Percentiles rank a stretch among this genome's conserved stretches.
Evolutionary conservation across 2,888 invertebrate genomes (phyloP).

Genomic region (Tinea pellionella): DNA sequence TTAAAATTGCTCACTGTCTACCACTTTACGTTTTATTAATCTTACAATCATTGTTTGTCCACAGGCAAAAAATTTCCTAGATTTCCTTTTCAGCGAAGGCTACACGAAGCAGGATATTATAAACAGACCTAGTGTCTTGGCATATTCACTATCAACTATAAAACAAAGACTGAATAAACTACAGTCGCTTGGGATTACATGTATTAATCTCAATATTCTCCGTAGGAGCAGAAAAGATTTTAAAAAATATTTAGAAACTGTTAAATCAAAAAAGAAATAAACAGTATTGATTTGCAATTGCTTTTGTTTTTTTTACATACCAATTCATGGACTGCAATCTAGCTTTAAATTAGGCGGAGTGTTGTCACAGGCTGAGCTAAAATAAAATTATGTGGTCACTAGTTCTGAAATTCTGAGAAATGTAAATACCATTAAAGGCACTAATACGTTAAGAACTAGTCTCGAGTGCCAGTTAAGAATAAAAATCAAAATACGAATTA

Average conservation of each 20-base stretch:
- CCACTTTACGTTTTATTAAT: no score
- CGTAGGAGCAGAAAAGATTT: conserved; percentile 69
- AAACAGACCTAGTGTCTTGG: conserved; percentile 63
- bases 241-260: conserved; percentile 51
- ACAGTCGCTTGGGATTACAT: conserved; percentile 48
- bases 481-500: no score
- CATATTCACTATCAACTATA: conserved; percentile 67
- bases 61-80: conserved; percentile 70
- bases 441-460: no score
- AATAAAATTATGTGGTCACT: no score
- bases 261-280: conserved; percentile 20
- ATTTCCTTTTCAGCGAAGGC: conserved; percentile 65
- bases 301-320: background rate
- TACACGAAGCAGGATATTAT: conserved; percentile 64
- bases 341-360: no score
- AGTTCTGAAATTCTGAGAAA: no score
- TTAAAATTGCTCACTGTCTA: no score
- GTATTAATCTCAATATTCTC: conserved; percentile 63
- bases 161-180: conserved; percentile 60
- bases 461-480: no score
- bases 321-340: no score
- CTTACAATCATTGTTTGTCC: conserved; percentile 18
- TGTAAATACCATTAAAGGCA: no score
- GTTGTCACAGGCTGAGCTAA: no score
- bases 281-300: background rate